A percentile compares a stretch with the other conserved stretches of the same genome.
phyloP scores from a whole-genome alignment of 2,888 invertebrate genomes.

The Dynastes tityus region DNA sequence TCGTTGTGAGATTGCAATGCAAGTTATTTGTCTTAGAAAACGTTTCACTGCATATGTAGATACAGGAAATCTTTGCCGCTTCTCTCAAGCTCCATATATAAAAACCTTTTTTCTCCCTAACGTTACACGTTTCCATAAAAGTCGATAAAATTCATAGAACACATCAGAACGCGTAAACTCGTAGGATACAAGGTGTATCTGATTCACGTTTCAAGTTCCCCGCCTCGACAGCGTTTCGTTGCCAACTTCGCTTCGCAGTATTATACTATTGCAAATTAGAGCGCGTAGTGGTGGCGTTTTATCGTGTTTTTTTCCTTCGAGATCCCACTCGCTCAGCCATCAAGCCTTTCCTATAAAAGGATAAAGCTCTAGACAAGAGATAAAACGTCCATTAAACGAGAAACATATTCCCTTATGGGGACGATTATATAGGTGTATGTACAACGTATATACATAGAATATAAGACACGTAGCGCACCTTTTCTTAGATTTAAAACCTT shows the following conservation, averaged over 20 bases:
- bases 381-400: constrained; percentile 48
- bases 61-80: neutral
- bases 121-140: constrained; percentile 1
- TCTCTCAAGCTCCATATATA: neutral
- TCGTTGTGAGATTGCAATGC: no score
- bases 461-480: constrained; percentile 27
- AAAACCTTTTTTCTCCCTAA: neutral
- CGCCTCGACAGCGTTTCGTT: neutral
- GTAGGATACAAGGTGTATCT: no score
- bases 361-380: constrained; percentile 49
- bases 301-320: constrained; percentile 27
- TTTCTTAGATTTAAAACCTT: constrained; percentile 37
- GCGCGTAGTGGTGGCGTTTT: constrained; percentile 8
- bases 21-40: no score
- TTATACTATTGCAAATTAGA: constrained; percentile 21
- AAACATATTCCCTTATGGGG: constrained; percentile 49
- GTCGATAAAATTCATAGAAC: constrained; percentile 7
- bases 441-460: constrained; percentile 5
- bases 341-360: constrained; percentile 45
- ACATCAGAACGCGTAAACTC: neutral
- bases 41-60: no score
- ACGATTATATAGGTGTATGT: constrained; percentile 26
- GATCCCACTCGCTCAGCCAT: constrained; percentile 41
- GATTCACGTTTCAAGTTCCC: neutral
- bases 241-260: neutral